These are phyloP conservation scores for Apteryx mantelli DNA, from an alignment of 2,113 vertebrate species.

Conservation along the genomic window DNA sequence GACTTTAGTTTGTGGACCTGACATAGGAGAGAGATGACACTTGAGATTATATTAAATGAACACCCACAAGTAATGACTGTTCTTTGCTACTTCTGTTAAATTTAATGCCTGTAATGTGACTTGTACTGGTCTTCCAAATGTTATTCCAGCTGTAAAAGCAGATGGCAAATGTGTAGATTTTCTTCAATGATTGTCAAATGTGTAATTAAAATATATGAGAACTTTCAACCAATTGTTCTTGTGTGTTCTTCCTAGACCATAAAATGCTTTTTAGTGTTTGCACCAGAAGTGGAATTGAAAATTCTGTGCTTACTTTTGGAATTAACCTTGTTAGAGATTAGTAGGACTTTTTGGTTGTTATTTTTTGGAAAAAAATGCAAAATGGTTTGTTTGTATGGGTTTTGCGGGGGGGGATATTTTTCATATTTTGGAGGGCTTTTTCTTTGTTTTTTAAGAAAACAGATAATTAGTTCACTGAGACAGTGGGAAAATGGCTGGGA, in stretches of 20 bases:
- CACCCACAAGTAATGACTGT: background rate
- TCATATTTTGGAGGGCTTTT: background rate
- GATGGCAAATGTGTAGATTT: constrained; percentile 9
- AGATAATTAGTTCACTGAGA: background rate
- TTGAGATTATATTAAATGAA: background rate
- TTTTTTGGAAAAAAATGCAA: background rate
- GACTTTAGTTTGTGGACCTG: background rate
- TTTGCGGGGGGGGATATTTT: background rate
- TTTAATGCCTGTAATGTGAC: background rate
- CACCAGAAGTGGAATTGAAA: background rate
- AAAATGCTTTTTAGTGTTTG: constrained; percentile 10
- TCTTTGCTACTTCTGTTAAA: background rate
- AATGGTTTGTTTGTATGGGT: background rate
- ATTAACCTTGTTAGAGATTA: background rate
- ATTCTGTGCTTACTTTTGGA: background rate
- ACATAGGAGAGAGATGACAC: background rate
- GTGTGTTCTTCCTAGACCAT: background rate
- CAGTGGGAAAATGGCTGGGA: background rate
- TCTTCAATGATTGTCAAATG: constrained; percentile 27
- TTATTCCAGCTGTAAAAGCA: constrained; percentile 7
- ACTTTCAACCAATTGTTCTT: background rate
- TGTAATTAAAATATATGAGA: constrained; percentile 19
- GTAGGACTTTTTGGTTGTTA: background rate
- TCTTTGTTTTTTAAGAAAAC: background rate
- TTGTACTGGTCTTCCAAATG: background rate